These are phyloP conservation scores for Malacoctenus gilli DNA, from an alignment of 2,797 vertebrate genomes.

Conservation along the genomic window DNA sequence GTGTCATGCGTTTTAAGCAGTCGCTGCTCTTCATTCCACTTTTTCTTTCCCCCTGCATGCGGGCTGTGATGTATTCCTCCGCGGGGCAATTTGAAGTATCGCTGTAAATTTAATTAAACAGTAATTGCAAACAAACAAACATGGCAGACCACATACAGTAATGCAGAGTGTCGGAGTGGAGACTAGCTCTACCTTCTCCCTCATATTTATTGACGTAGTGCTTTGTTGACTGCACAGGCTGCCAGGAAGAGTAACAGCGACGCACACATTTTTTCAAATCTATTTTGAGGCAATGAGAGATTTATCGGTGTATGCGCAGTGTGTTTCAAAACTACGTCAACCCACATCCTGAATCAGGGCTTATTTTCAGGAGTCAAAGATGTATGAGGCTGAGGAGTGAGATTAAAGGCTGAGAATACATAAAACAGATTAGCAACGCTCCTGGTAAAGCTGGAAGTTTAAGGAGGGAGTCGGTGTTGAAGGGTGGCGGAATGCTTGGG, in stretches of 20 bases:
- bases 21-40: constrained; percentile 26
- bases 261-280: constrained; percentile 9
- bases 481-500: constrained; percentile 6
- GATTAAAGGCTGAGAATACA: constrained; percentile 15
- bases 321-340: constrained; percentile 24
- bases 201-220: constrained; percentile 32
- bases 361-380: constrained; percentile 25
- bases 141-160: constrained; percentile 23
- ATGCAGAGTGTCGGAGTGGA: constrained; percentile 24
- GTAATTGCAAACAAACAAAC: constrained; percentile 63
- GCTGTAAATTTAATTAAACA: constrained; percentile 65
- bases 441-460: background rate
- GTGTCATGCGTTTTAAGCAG: constrained; percentile 34
- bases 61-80: constrained; percentile 50
- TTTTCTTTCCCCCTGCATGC: constrained; percentile 38
- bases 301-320: constrained; percentile 6
- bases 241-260: constrained; percentile 7
- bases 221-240: constrained; percentile 43
- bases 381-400: background rate
- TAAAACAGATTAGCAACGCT: constrained; percentile 17
- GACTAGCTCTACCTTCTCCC: constrained; percentile 23
- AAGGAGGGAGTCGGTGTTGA: background rate
- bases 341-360: constrained; percentile 16
- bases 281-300: constrained; percentile 18
- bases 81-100: constrained; percentile 55